Evolutionary conservation across 2,797 vertebrate species (phyloP).

Genomic region (Acropternis orthonyx): DNA sequence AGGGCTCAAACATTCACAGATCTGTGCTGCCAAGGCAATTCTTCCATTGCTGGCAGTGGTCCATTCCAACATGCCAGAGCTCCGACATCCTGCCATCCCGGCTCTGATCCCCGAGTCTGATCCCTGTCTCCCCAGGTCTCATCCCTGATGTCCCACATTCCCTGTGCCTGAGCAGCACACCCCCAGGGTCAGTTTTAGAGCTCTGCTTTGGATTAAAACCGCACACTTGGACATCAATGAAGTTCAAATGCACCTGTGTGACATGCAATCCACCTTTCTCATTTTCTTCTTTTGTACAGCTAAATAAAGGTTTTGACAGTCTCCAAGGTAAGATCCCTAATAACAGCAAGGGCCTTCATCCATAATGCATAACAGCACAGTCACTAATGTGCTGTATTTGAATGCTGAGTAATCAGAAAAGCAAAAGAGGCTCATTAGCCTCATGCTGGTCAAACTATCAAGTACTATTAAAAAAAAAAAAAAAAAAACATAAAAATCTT

Average conservation of each 20-base stretch:
- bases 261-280: not conserved
- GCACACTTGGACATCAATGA: not conserved
- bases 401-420: not conserved
- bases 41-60: too few relatives aligned
- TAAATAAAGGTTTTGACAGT: not conserved
- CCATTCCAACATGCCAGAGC: too few relatives aligned
- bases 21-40: too few relatives aligned
- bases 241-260: not conserved
- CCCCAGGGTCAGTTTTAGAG: not conserved
- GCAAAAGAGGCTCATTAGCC: not conserved
- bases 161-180: rapidly evolving
- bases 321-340: not conserved
- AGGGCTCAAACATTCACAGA: too few relatives aligned
- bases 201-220: not conserved
- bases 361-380: not conserved
- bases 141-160: not conserved
- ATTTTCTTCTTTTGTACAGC: not conserved
- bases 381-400: not conserved
- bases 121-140: not conserved
- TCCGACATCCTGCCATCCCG: not conserved
- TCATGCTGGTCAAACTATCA: not conserved
- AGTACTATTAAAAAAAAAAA: not conserved
- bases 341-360: not conserved
- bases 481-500: not conserved
- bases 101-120: not conserved